Evolutionary conservation across 2,113 vertebrate genomes (phyloP).

Genomic region (Pipa parva): DNA sequence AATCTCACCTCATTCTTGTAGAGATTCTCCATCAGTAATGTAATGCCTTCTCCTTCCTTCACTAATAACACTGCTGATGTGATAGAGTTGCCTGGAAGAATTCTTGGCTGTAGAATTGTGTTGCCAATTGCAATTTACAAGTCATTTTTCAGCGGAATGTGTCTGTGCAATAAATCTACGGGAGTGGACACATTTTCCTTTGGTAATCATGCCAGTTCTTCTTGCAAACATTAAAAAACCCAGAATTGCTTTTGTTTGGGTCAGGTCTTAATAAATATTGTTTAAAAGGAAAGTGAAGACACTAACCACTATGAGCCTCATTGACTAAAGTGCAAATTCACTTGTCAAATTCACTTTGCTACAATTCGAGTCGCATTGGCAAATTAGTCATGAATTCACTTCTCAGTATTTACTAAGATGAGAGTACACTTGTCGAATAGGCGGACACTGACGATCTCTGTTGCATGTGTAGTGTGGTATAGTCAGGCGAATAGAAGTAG

Average conservation of each 20-base stretch:
- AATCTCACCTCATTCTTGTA: background rate
- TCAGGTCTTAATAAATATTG: background rate
- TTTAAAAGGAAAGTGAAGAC: no score
- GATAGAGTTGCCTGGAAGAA: slow-evolving; percentile 10
- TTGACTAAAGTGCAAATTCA: no score
- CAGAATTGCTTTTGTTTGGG: background rate
- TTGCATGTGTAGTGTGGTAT: no score
- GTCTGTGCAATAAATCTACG: slow-evolving; percentile 6
- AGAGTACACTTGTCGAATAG: no score
- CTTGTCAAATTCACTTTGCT: no score
- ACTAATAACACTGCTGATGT: slow-evolving; percentile 2
- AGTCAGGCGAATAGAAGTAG: no score
- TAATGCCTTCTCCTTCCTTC: background rate
- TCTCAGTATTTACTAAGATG: no score
- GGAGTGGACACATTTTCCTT: background rate
- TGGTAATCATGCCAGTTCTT: background rate
- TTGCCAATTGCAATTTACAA: slow-evolving; percentile 12
- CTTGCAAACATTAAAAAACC: background rate
- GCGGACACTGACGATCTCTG: no score
- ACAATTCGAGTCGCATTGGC: no score
- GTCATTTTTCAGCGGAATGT: slow-evolving; percentile 12
- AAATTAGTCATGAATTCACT: no score
- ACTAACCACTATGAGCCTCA: no score
- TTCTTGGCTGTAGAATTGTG: slow-evolving; percentile 2
- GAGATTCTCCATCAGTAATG: slow-evolving; percentile 21